phyloP scores from a whole-genome alignment of 2,113 vertebrate species.

The Cricetomys ansorgei region DNA sequence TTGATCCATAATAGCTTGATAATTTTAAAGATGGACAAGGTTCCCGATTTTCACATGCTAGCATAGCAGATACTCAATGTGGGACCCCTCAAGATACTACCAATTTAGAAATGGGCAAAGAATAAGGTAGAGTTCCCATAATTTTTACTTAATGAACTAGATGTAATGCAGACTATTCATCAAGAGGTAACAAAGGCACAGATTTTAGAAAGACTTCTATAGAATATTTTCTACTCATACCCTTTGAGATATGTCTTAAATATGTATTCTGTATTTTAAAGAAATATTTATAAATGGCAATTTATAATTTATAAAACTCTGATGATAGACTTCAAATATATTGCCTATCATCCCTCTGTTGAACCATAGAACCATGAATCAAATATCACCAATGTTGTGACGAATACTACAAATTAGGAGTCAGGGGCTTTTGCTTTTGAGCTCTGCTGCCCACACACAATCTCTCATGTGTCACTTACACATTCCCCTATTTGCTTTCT shows the following conservation, averaged over 20 bases:
- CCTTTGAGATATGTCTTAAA: neutral
- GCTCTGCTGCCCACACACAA: neutral
- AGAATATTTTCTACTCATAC: neutral
- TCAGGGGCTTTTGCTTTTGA: neutral
- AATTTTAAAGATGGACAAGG: neutral
- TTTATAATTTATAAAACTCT: constrained; percentile 6
- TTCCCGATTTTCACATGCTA: neutral
- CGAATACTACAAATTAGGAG: neutral
- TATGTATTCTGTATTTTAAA: neutral
- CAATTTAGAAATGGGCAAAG: neutral
- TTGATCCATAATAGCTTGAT: neutral
- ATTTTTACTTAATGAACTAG: neutral
- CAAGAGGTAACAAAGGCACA: neutral
- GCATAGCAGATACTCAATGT: neutral
- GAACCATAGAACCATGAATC: neutral
- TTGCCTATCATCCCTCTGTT: neutral
- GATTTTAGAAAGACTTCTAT: neutral
- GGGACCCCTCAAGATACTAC: neutral
- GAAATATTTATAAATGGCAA: neutral
- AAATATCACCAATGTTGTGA: neutral
- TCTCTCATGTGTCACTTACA: neutral
- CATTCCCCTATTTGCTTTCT: neutral
- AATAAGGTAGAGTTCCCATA: neutral
- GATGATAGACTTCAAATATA: neutral
- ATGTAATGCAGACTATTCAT: neutral